Base-by-base conservation (phyloP, 1,140 invertebrate genomes). In the Brevipalpus yothersi region DNA sequence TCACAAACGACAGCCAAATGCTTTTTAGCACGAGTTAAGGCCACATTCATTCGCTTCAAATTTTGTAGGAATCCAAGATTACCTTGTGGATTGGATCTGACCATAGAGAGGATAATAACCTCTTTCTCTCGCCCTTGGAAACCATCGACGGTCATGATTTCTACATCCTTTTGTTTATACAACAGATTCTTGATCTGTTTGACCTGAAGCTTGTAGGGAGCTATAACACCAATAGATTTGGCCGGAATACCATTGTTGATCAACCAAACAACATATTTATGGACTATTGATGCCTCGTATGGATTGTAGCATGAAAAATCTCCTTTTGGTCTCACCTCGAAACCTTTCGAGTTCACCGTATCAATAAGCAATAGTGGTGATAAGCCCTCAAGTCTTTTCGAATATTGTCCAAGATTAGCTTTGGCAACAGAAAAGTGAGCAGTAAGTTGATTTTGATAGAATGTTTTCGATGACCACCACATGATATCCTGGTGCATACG, bases 401-500 rank as follows among this genome's bases (percentile, higher is more conserved):
- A 82, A 64, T 13, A 81, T 79, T 2, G 83, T 78, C 58, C 80
- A 21, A 54, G 42, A 21, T 17, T 21, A 21, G 31, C 9, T 19
- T n/a, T 31, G 21, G 86, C 0, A 94, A 71, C 54, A 75, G 70
- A 71, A 94, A 95, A 15, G 87, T 84, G 45, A 94, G 65, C 23
- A 11, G 23, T 31, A 12, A 53, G 19, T 53, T 53, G 2, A 19
- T 53, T 53, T 2, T 13, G 1, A 9, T 53, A 53, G 23, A 53
- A 53, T 17, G 11, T 53, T 19, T 53, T 31, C 11, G 51, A 53
- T 12, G 51, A 53, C 51, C 51, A 53, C 12, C 76, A 69, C 68
- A 83, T 90, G 11, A 97, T 86, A 4, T 73, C 73, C 23, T 70
- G 75, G 73, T 95, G 95, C 93, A 97, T 96, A 66, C 92, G 78